A percentile compares a stretch with the other conserved stretches of the same genome.
phyloP scores from a whole-genome alignment of 2,113 vertebrate species.

The Percopsis transmontana region DNA sequence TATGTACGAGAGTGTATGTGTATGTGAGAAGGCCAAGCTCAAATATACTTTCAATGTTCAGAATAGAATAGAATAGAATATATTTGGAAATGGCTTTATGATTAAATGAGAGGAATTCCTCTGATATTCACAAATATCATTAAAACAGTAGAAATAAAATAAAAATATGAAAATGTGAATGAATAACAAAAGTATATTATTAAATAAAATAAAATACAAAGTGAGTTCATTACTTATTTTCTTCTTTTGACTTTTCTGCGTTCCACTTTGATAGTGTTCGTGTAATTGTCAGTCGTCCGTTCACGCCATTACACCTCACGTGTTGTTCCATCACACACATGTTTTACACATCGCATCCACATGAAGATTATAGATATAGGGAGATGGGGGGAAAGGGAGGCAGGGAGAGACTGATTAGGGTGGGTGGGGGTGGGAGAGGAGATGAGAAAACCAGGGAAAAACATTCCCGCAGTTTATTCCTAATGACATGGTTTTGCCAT shows the following conservation, averaged over 20 bases:
- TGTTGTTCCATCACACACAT: slow-evolving; percentile 4
- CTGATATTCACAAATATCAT: background rate
- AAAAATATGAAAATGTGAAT: background rate
- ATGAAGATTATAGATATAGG: slow-evolving; percentile 45
- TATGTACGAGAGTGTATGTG: slow-evolving; percentile 8
- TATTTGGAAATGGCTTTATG: background rate
- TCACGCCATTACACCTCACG: too few species aligned
- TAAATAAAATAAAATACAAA: too few species aligned
- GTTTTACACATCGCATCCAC: slow-evolving; percentile 34
- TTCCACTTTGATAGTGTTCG: too few species aligned
- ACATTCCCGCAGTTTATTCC: slow-evolving; percentile 54
- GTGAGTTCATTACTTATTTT: too few species aligned
- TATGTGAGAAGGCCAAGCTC: slow-evolving; percentile 4
- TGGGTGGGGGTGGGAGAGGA: slow-evolving; percentile 16
- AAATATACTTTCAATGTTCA: background rate
- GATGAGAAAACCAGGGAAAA: slow-evolving; percentile 32
- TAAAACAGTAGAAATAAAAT: background rate
- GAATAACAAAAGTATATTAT: background rate
- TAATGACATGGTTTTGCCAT: slow-evolving; percentile 50
- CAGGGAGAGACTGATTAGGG: slow-evolving; percentile 5
- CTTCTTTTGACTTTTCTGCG: too few species aligned
- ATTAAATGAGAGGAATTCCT: background rate
- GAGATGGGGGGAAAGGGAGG: slow-evolving; percentile 11
- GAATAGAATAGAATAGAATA: background rate
- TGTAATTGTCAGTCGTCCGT: too few species aligned